Evolutionary conservation across 2,888 invertebrate species (phyloP).

Genomic region (Cartodere bifasciata): DNA sequence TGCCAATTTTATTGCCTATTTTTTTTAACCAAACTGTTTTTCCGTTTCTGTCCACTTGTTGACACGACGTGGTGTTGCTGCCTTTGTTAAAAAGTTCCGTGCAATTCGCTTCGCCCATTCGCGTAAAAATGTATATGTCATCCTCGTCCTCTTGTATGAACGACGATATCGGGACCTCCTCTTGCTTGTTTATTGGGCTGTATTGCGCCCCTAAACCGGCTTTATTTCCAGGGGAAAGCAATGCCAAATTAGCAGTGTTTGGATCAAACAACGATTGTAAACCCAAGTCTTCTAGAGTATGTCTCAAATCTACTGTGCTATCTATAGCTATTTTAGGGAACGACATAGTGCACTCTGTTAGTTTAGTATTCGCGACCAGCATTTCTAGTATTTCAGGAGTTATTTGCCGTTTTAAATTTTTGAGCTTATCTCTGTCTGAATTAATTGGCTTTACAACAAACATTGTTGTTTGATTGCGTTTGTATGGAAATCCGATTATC

Average conservation of each 20-base stretch:
- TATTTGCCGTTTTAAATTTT: constrained; percentile 37
- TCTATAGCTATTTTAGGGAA: constrained; percentile 63
- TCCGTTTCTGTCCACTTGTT: constrained; percentile 17
- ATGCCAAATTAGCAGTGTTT: constrained; percentile 49
- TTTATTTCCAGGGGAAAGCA: constrained; percentile 40
- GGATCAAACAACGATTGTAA: constrained; percentile 50
- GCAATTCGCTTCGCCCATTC: constrained; percentile 22
- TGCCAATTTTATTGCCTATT: constrained; percentile 27
- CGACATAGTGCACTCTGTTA: constrained; percentile 41
- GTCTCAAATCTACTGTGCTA: constrained; percentile 42
- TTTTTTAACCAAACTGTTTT: constrained; percentile 24
- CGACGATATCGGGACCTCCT: constrained; percentile 1
- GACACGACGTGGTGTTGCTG: constrained; percentile 20
- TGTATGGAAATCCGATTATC: constrained; percentile 59
- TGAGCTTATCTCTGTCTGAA: constrained; percentile 36
- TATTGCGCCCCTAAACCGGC: constrained; percentile 5
- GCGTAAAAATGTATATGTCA: constrained; percentile 21
- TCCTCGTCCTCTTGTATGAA: constrained; percentile 10
- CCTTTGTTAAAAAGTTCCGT: constrained; percentile 22
- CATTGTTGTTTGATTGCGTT: constrained; percentile 50
- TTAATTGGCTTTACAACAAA: constrained; percentile 51
- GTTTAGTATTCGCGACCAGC: constrained; percentile 37
- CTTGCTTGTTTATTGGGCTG: constrained; percentile 7
- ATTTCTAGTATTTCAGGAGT: constrained; percentile 38
- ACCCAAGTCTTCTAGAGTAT: constrained; percentile 44